Conservation (phyloP, 2,797 vertebrate genomes). For the Prionace glauca region DNA sequence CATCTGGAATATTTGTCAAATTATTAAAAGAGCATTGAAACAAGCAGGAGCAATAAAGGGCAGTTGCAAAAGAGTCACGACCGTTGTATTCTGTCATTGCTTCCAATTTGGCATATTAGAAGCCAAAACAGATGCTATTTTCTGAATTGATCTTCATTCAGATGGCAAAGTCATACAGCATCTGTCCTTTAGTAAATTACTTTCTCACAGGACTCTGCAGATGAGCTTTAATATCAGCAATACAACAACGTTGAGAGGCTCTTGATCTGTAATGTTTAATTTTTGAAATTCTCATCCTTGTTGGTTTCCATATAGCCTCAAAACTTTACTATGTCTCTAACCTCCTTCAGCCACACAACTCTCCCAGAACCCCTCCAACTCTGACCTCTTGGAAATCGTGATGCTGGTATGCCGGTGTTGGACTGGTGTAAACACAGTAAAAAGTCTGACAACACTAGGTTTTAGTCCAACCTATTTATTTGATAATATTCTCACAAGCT, state of each 20-base stretch:
- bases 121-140: neutral
- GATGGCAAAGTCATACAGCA: neutral
- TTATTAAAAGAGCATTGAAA: neutral
- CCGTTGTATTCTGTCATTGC: neutral
- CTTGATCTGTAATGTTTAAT: neutral
- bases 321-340: neutral
- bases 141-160: neutral
- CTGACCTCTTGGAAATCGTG: neutral
- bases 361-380: neutral
- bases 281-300: neutral
- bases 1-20: slow-evolving; percentile 14
- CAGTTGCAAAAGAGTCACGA: neutral
- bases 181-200: neutral
- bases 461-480: too few relatives aligned
- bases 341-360: neutral
- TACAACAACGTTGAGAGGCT: neutral
- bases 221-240: neutral
- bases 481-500: too few relatives aligned
- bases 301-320: neutral
- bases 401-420: too few relatives aligned
- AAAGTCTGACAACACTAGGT: too few relatives aligned
- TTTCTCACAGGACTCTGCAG: neutral
- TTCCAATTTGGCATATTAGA: neutral
- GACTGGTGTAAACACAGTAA: too few relatives aligned
- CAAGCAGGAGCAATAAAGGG: neutral